phyloP scores from a whole-genome alignment of 30 jellyfish, hydroid and myxozoan genomes.

The Aurelia aurita region DNA sequence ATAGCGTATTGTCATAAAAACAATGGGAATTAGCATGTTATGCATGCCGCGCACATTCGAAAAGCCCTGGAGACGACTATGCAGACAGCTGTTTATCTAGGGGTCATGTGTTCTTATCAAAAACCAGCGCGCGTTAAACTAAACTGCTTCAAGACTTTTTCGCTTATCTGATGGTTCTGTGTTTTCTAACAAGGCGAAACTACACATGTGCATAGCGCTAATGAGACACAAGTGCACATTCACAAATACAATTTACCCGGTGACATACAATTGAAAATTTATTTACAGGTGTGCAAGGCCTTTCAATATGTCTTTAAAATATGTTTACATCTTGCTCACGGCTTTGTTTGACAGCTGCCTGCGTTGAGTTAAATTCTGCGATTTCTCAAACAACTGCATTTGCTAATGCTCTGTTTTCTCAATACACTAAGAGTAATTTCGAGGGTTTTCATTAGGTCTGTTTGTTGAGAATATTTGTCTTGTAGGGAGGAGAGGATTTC shows the following conservation, averaged over 20 bases:
- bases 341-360: slow-evolving; percentile 73
- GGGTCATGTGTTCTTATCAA: slow-evolving; percentile 3
- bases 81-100: slow-evolving; percentile 2
- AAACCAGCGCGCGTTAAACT: neutral
- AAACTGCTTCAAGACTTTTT: no score
- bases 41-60: no score
- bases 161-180: no score
- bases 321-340: slow-evolving; percentile 58
- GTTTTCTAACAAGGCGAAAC: no score
- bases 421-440: neutral
- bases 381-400: neutral
- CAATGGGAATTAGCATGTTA: no score
- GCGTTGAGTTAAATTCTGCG: slow-evolving; percentile 26
- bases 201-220: slow-evolving; percentile 7
- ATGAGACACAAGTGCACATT: slow-evolving; percentile 38
- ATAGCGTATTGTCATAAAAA: no score
- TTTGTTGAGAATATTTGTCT: neutral
- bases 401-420: neutral
- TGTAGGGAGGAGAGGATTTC: neutral
- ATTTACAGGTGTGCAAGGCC: slow-evolving; percentile 59
- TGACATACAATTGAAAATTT: slow-evolving; percentile 37
- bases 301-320: slow-evolving; percentile 38
- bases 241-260: slow-evolving; percentile 39
- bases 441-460: neutral
- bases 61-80: no score